phyloP scores from a whole-genome alignment of 2,888 invertebrate species.

The Andrena bicolor region DNA sequence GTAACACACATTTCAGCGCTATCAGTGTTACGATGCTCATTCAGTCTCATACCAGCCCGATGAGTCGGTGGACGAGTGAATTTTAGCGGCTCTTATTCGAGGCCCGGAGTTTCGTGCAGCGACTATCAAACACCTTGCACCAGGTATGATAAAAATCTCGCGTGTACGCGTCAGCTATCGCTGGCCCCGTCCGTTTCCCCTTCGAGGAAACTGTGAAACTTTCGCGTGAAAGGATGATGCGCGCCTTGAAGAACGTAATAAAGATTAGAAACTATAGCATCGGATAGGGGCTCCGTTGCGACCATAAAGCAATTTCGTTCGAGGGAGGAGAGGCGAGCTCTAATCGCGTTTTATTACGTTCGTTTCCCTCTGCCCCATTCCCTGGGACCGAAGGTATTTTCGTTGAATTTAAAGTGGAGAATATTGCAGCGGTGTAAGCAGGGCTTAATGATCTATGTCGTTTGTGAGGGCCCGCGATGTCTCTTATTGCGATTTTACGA shows the following conservation, averaged over 20 bases:
- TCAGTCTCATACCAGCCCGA: slow-evolving; percentile 44
- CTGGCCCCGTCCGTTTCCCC: not conserved
- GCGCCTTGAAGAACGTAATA: not conserved
- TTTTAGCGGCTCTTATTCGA: slow-evolving; percentile 24
- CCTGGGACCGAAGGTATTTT: slow-evolving; percentile 5
- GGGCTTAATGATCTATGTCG: slow-evolving; percentile 20
- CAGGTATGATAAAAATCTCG: slow-evolving; percentile 34
- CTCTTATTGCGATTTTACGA: slow-evolving; percentile 29
- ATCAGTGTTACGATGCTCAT: slow-evolving; percentile 55
- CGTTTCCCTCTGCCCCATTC: slow-evolving; percentile 26
- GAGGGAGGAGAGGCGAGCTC: not conserved
- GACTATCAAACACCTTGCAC: not conserved
- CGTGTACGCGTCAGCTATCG: not conserved
- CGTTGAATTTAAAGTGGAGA: slow-evolving; percentile 18
- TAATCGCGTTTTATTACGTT: slow-evolving; percentile 48
- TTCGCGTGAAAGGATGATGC: not conserved
- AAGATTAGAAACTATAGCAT: slow-evolving; percentile 10
- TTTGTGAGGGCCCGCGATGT: not conserved
- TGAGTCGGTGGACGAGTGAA: slow-evolving; percentile 39
- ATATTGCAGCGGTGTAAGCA: slow-evolving; percentile 3
- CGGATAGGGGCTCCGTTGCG: not conserved
- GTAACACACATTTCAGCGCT: slow-evolving; percentile 55
- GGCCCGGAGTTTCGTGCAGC: not conserved
- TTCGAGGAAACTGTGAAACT: not conserved
- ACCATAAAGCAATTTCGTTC: slow-evolving; percentile 29